Evolutionary conservation across 1,140 invertebrate genomes (phyloP).

Genomic region (Drosophila orosa): DNA sequence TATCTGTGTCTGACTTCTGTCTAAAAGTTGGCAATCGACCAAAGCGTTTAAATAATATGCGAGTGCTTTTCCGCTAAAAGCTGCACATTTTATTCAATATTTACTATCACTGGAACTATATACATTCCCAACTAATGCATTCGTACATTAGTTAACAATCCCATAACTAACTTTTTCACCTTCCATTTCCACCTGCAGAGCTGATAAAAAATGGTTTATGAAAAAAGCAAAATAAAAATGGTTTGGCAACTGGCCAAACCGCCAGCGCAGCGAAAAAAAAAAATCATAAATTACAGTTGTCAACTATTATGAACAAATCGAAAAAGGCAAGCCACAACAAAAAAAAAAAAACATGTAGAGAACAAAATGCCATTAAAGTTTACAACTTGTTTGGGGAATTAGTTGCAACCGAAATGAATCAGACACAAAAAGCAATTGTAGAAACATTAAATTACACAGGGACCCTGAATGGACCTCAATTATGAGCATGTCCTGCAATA

Average conservation of each 20-base stretch:
- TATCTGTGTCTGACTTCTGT: conserved; percentile 33
- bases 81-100: conserved; percentile 13
- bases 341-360: conserved; percentile 20
- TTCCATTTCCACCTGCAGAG: conserved; percentile 28
- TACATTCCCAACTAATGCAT: conserved; percentile 57
- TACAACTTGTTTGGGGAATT: conserved; percentile 52
- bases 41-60: conserved; percentile 25
- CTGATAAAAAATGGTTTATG: conserved; percentile 43
- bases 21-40: conserved; percentile 18
- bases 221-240: conserved; percentile 22
- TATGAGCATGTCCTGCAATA: conserved; percentile 17
- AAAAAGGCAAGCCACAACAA: conserved; percentile 12
- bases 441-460: conserved; percentile 37
- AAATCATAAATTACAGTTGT: conserved; percentile 75
- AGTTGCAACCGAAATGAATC: conserved; percentile 30
- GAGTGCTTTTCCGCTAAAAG: conserved; percentile 18
- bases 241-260: conserved; percentile 66
- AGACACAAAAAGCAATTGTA: conserved; percentile 26
- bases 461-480: conserved; percentile 27
- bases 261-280: conserved; percentile 51
- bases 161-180: conserved; percentile 39
- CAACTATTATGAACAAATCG: conserved; percentile 54
- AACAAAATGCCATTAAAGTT: conserved; percentile 56
- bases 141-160: conserved; percentile 61
- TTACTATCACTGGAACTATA: conserved; percentile 43